Base-by-base conservation (phyloP, 2,113 vertebrate genomes). In the Zapus hudsonius region DNA sequence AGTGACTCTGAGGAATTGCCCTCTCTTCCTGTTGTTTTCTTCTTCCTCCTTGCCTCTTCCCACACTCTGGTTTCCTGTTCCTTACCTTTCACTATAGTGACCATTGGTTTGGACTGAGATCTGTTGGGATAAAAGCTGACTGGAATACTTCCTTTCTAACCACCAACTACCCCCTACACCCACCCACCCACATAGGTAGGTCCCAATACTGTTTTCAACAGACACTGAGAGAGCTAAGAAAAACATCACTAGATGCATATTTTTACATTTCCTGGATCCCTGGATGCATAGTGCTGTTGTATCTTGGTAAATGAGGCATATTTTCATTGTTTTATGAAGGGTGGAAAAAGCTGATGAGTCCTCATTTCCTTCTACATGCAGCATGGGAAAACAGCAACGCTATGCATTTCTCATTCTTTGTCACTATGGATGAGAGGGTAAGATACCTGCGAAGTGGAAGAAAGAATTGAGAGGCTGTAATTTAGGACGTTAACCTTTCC, bases 271-370 rank as follows among this genome's bases (percentile, higher is more conserved):
- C n/a, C 78, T 57, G 76, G 64, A 87, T 84, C 42, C 42, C 31
- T 22, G 52, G 31, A 93, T 89, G 87, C 40, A 70, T 84, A 69
- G 22, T 47, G 27, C 52, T 87, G 7, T 92, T 94, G 87, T 67
- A 72, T 75, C 27, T 10, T 78, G 69, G 85, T 69, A n/a, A 91
- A 87, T 42, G 61, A 95, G 81, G 23, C 61, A 31, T 83, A 84
- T 86, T 95, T 95, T 95, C 52, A 91, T 86, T 94, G 92, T 94
- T 96, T 95, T 59, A 92, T 90, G 89, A 94, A 84, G 84, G 94
- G 67, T 72, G 73, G n/a, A 94, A 87, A 94, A 87, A 78, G 63
- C 40, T 95, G 64, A 91, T 80, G 91, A 89, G 10, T 86, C 74
- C 79, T 95, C n/a, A 81, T 0, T 96, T 94, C 11, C 81, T 95